A percentile compares a stretch with the other conserved stretches of the same genome.
Conservation (phyloP, 2,888 invertebrate genomes). For the Archips crataeganus region DNA sequence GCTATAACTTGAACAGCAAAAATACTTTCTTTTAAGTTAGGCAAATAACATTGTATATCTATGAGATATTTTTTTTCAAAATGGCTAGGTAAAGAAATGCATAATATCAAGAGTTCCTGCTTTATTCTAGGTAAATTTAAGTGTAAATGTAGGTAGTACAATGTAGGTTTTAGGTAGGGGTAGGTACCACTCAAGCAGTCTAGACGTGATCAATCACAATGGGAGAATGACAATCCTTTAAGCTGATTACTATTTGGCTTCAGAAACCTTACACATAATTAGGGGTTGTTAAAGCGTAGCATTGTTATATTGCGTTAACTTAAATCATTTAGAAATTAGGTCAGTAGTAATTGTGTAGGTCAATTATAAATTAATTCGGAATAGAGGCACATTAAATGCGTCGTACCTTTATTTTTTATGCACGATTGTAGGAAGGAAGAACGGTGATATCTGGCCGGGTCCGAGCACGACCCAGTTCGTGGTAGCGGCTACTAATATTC, state of each 20-base stretch:
- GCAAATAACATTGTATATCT: too few species aligned
- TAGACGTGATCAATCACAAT: conserved; percentile 10
- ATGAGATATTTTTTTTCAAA: too few species aligned
- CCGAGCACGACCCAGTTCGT: conserved; percentile 60
- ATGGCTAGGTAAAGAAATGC: too few species aligned
- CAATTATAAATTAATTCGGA: conserved; percentile 6
- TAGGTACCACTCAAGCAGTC: neutral
- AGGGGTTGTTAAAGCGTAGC: neutral
- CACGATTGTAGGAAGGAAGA: conserved; percentile 23
- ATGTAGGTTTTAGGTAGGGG: neutral
- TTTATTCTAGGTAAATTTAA: too few species aligned
- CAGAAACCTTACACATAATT: conserved; percentile 30
- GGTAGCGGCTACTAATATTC: conserved; percentile 70
- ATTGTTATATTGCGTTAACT: conserved; percentile 4
- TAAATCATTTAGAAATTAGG: conserved; percentile 8
- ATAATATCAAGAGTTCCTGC: too few species aligned
- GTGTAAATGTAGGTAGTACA: too few species aligned
- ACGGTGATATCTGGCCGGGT: conserved; percentile 44
- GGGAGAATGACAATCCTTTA: conserved; percentile 12
- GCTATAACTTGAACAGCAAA: too few species aligned
- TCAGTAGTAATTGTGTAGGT: conserved; percentile 7
- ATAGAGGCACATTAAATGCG: conserved; percentile 19
- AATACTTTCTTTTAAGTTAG: too few species aligned
- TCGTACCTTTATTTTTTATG: conserved; percentile 16
- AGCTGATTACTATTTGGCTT: conserved; percentile 29